Evolutionary conservation across 2,113 vertebrate species (phyloP).

Genomic region (Alces alces): DNA sequence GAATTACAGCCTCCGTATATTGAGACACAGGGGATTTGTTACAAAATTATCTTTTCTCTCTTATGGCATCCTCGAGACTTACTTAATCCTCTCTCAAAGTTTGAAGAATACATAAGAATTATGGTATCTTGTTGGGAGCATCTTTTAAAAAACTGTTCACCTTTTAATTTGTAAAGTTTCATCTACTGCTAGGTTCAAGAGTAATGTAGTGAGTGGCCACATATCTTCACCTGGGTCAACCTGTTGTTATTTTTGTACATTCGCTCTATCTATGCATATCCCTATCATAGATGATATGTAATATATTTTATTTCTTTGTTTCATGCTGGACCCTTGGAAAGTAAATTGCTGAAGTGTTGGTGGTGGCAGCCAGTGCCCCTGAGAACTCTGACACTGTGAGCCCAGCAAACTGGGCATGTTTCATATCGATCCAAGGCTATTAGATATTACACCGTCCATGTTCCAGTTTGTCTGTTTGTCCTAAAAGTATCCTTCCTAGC

Average conservation of each 20-base stretch:
- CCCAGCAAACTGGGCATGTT: background rate
- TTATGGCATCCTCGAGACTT: constrained; percentile 4
- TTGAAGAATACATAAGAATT: constrained; percentile 22
- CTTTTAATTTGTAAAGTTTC: constrained; percentile 31
- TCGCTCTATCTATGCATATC: background rate
- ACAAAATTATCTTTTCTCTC: constrained; percentile 24
- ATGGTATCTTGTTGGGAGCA: background rate
- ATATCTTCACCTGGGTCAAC: background rate
- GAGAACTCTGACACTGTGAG: background rate
- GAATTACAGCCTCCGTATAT: background rate
- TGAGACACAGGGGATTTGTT: background rate
- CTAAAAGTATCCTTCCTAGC: background rate
- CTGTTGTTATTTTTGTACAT: background rate
- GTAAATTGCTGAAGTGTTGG: background rate
- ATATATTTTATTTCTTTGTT: background rate
- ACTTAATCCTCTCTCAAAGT: constrained; percentile 31
- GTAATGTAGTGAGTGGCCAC: background rate
- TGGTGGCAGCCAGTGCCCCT: background rate
- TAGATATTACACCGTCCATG: background rate
- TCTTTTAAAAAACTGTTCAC: background rate
- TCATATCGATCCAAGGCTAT: background rate
- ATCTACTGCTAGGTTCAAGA: background rate
- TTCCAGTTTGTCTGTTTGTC: background rate
- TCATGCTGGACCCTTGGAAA: background rate
- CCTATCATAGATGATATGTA: background rate